A percentile compares a stretch with the other conserved stretches of the same genome.
phyloP scores from a whole-genome alignment of 2,113 vertebrate genomes.

The Gadus macrocephalus region DNA sequence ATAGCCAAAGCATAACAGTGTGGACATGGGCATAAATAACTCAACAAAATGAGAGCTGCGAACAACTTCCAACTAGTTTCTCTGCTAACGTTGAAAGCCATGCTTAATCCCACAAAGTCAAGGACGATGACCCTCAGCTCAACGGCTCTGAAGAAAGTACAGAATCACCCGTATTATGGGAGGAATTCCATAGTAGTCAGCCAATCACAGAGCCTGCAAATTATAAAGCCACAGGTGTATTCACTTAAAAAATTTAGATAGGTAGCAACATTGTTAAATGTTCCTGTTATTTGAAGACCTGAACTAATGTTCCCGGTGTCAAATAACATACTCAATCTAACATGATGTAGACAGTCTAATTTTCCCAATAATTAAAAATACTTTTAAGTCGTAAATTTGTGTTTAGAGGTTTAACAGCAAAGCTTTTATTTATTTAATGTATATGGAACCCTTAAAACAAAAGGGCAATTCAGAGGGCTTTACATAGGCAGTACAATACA shows the following conservation, averaged over 20 bases:
- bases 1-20: constrained; percentile 13
- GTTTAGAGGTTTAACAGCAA: too few relatives aligned
- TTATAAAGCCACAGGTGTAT: neutral
- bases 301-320: neutral
- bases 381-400: neutral
- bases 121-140: neutral
- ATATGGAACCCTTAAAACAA: too few relatives aligned
- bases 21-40: constrained; percentile 5
- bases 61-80: neutral
- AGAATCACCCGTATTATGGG: neutral
- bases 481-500: too few relatives aligned
- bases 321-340: neutral
- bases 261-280: neutral
- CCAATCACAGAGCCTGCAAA: constrained; percentile 14
- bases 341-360: neutral
- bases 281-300: neutral
- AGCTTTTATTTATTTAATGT: too few relatives aligned
- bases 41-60: constrained; percentile 29
- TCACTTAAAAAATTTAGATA: neutral
- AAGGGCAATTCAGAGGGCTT: too few relatives aligned
- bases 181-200: constrained; percentile 3
- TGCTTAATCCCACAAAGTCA: neutral
- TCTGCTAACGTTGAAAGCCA: constrained; percentile 16
- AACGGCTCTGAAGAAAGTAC: neutral
- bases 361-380: neutral